Base-by-base conservation (phyloP, 2,888 invertebrate species). In the Cosmia trapezina region DNA sequence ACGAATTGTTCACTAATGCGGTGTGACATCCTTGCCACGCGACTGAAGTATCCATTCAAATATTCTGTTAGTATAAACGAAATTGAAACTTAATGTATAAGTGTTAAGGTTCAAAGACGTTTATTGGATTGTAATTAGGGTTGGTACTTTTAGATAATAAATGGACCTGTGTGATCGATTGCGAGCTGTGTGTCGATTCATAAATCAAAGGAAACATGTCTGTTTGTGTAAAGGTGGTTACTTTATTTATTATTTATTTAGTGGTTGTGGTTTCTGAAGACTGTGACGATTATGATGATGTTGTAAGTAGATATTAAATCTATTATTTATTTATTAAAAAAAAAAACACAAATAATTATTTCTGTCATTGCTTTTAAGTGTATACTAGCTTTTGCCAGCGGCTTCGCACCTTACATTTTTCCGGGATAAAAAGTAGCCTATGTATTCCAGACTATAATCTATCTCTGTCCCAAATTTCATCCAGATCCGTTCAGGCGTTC, bases 11-110 rank as follows among this genome's bases (percentile, higher is more conserved):
- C 64, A 45, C 54, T 87, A 89, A 89, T 77, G 67, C 56, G 62
- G 79, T 84, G 81, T 87, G 87, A 85, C 88, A 88, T 71, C 89
- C 89, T 87, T 86, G 83, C 62, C 73, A 60, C n/a, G 47, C 69
- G 64, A 66, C 43, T 73, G 22, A 69, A 57, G 57, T 45, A 33
- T 66, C 28, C 60, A 84, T 65, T 59, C 19, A 45, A 69, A 66
- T 57, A 69, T 64, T 70, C 70, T 8, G 59, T 70, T 64, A n/a
- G 6, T 8, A 65, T 37, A 63, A 33, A n/a, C 14, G 11, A 77
- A 69, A 70, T 54, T 76, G 9, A 73, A 71, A 65, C 41, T 67
- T 85, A 62, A n/a, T 12, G 0, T 0, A 0, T 7, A n/a, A 0
- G n/a, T 4, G 1, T 22, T 78, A 80, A 63, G 56, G 59, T 64